These are phyloP conservation scores for Megathymus violae DNA, from an alignment of 1,140 invertebrate genomes.

Conservation along the genomic window DNA sequence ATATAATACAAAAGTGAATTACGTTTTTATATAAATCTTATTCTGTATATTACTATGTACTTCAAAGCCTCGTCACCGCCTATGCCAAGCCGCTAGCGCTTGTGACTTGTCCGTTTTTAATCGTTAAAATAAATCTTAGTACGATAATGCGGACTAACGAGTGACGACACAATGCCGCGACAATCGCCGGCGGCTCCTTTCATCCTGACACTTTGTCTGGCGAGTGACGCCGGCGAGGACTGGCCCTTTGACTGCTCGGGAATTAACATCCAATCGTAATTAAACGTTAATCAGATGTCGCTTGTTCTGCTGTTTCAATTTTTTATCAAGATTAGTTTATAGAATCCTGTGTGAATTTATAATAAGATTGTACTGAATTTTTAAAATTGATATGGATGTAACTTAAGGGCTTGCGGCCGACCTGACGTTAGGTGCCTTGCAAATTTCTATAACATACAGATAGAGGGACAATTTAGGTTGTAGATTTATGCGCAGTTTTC, in stretches of 20 bases:
- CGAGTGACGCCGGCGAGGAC: slow-evolving; percentile 47
- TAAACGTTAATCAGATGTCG: slow-evolving; percentile 29
- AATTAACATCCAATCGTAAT: slow-evolving; percentile 28
- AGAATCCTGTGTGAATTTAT: too few species aligned
- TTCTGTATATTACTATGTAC: neutral
- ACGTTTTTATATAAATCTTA: too few species aligned
- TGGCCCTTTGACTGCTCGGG: slow-evolving; percentile 40
- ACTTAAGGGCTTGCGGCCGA: too few species aligned
- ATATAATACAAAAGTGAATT: too few species aligned
- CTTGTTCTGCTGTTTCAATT: slow-evolving; percentile 23
- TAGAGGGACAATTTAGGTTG: too few species aligned
- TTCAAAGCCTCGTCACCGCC: neutral
- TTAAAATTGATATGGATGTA: too few species aligned
- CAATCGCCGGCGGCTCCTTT: slow-evolving; percentile 76
- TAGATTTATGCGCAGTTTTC: too few species aligned
- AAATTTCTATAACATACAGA: too few species aligned
- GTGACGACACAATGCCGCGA: slow-evolving; percentile 77
- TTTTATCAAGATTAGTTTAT: too few species aligned
- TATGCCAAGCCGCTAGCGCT: slow-evolving; percentile 37
- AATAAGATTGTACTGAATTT: too few species aligned
- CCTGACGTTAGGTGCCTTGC: too few species aligned
- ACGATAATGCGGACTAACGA: slow-evolving; percentile 78
- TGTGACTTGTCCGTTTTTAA: slow-evolving; percentile 58
- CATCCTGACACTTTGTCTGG: slow-evolving; percentile 80
- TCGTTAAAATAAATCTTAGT: slow-evolving; percentile 80